Base-by-base conservation (phyloP, 2,797 vertebrate species). In the Meda fulgida region DNA sequence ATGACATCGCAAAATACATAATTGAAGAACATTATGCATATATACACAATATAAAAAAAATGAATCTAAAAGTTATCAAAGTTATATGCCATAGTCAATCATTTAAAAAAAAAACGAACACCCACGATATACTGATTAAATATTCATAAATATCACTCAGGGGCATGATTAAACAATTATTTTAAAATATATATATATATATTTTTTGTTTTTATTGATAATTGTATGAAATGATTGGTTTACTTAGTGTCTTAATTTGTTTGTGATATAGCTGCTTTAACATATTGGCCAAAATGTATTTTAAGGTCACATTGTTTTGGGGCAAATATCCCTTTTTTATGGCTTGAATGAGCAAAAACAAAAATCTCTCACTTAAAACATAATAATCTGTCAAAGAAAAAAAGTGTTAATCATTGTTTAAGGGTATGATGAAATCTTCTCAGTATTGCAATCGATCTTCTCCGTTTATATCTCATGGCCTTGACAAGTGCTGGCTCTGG, bases 341-440 rank as follows among this genome's bases (percentile, higher is more conserved):
- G 46, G 14, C 14, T 48, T 48, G 46, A 48, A 48, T 48, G 46
- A 48, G 5, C 10, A 14, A 48, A 48, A 48, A 4, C 1, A 43
- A 16, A 18, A 48, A 2, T 48, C 14, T 48, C 46, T 48, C 5
- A 48, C 14, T 48, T 48, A 16, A 18, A 48, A 16, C 46, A 48
- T 48, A 16, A 48, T 16, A 48, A 18, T 48, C 58, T 76, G 72
- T 53, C 72, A 76, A 73, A 63, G 53, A 78, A 60, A 31, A 67
- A 75, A 66, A 66, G 14, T 78, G 66, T 78, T 51, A 79, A 80
- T 79, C 67, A 72, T 72, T 26, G 53, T 79, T 79, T 14, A 80
- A 65, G 83, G 67, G 40, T 63, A 55, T 84, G 76, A 55, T 79
- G 76, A 48, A 72, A 79, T 78, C 48, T 67, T 84, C 21, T 43